Evolutionary conservation across 2,888 invertebrate genomes (phyloP).

Genomic region (Cenopis cana): DNA sequence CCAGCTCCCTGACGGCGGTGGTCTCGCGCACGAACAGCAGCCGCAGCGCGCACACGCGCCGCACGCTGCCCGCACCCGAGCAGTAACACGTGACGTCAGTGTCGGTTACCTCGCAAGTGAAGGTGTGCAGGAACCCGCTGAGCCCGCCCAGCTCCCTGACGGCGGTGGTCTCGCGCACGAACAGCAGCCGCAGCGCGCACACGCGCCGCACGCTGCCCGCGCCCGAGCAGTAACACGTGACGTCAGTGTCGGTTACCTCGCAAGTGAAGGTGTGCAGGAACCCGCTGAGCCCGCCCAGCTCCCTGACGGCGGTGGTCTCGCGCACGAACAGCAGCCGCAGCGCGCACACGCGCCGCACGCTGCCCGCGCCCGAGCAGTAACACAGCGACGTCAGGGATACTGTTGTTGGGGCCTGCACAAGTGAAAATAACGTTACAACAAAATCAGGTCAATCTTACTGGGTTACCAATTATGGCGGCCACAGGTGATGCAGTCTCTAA

Average conservation of each 20-base stretch:
- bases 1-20: slow-evolving; percentile 94
- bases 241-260: slow-evolving; percentile 85
- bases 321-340: slow-evolving; percentile 97
- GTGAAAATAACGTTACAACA: not conserved
- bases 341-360: slow-evolving; percentile 94
- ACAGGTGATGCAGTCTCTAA: too few species aligned
- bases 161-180: slow-evolving; percentile 97
- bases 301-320: slow-evolving; percentile 96
- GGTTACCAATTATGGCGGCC: too few species aligned
- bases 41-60: too few species aligned
- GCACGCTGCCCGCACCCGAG: not conserved
- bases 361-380: slow-evolving; percentile 81
- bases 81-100: not conserved
- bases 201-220: slow-evolving; percentile 61
- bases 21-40: not conserved
- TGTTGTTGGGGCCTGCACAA: slow-evolving; percentile 67
- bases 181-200: slow-evolving; percentile 96
- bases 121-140: slow-evolving; percentile 97
- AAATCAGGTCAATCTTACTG: not conserved
- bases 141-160: slow-evolving; percentile 95
- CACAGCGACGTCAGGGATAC: slow-evolving; percentile 93
- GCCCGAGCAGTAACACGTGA: too few species aligned
- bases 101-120: slow-evolving; percentile 92
- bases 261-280: slow-evolving; percentile 97
- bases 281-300: slow-evolving; percentile 95